Evolutionary conservation across 2,888 invertebrate genomes (phyloP).

Genomic region (Plagiodera versicolora): DNA sequence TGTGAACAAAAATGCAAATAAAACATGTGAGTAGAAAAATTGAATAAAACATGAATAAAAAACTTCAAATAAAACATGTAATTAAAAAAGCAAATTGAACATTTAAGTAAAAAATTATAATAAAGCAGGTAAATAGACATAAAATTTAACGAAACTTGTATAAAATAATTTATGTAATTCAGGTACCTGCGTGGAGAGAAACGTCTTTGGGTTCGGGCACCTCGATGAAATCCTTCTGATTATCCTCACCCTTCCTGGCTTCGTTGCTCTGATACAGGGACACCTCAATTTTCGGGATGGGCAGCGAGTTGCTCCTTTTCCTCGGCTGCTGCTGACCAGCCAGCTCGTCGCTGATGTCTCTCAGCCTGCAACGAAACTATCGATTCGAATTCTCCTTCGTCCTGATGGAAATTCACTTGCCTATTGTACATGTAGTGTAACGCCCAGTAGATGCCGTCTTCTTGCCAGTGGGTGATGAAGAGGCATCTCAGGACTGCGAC

Average conservation of each 20-base stretch:
- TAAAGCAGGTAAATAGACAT: no score
- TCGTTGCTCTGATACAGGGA: conserved; percentile 82
- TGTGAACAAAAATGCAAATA: no score
- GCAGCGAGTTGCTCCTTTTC: conserved; percentile 88
- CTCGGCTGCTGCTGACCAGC: conserved; percentile 77
- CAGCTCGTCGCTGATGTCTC: conserved; percentile 85
- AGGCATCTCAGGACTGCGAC: conserved; percentile 94
- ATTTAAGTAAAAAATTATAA: no score
- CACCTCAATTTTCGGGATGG: conserved; percentile 90
- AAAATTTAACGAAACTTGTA: no score
- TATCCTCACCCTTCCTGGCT: conserved; percentile 61
- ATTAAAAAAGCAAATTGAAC: no score
- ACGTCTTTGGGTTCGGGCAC: conserved; percentile 73
- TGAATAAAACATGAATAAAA: no score
- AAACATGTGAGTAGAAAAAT: no score
- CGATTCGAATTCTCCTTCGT: no score
- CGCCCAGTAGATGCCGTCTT: conserved; percentile 98
- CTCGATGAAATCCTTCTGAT: conserved; percentile 76
- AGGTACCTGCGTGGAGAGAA: conserved; percentile 64
- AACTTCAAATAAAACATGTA: no score
- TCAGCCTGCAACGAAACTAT: conserved; percentile 60
- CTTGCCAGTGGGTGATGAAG: conserved; percentile 96
- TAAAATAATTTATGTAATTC: no score
- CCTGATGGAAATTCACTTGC: conserved; percentile 61
- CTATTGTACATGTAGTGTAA: conserved; percentile 87